Percentiles rank a stretch among this genome's conserved stretches.
Evolutionary conservation across 2,888 invertebrate genomes (phyloP).

Genomic region (Diarsia dahlii): DNA sequence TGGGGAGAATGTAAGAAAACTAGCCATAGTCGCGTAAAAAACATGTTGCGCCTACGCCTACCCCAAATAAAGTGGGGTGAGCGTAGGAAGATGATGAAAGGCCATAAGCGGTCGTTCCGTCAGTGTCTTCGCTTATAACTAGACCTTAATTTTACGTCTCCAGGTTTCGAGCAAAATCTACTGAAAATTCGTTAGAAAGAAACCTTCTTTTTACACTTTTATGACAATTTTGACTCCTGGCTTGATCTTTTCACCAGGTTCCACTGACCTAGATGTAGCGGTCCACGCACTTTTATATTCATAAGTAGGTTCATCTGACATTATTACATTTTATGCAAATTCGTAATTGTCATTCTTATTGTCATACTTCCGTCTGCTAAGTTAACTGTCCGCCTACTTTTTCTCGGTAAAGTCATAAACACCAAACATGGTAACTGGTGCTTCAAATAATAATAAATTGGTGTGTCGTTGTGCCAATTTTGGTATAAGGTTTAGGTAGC

Average conservation of each 20-base stretch:
- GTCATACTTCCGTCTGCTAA: slow-evolving; percentile 33
- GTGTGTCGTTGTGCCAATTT: neutral
- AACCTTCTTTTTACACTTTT: neutral
- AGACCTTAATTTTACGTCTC: neutral
- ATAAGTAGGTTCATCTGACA: slow-evolving; percentile 13
- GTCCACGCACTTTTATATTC: neutral
- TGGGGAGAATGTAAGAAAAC: no score
- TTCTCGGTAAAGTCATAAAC: slow-evolving; percentile 30
- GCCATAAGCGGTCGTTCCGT: no score
- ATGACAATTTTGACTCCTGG: neutral
- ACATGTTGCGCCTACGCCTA: no score
- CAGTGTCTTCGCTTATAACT: neutral
- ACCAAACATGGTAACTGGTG: slow-evolving; percentile 36
- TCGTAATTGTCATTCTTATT: slow-evolving; percentile 36
- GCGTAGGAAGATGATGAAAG: no score
- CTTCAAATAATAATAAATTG: slow-evolving; percentile 21
- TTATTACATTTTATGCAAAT: slow-evolving; percentile 42
- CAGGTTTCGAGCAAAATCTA: neutral
- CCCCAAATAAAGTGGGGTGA: no score
- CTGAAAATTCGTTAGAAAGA: neutral
- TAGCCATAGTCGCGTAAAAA: no score
- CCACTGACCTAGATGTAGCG: neutral
- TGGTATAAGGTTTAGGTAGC: neutral
- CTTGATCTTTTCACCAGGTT: slow-evolving; percentile 1
- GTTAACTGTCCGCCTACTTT: slow-evolving; percentile 47